Evolutionary conservation across 2,797 vertebrate species (phyloP).

Genomic region (Xyrichtys novacula): DNA sequence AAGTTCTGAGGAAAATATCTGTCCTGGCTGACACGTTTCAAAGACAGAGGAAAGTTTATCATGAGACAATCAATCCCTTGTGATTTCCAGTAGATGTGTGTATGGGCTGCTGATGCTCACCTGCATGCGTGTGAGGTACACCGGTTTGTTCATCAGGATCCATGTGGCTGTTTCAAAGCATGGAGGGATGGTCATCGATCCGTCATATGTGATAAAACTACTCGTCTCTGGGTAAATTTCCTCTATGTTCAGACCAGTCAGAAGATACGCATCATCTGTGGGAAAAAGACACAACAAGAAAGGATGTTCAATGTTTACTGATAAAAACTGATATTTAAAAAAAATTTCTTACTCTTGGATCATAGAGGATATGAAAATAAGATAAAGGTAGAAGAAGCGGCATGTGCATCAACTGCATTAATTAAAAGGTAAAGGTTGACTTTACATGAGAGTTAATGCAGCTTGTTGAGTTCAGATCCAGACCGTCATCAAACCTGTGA

Average conservation of each 20-base stretch:
- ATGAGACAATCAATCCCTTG: slow-evolving; percentile 11
- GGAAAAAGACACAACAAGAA: slow-evolving; percentile 15
- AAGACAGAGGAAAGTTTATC: slow-evolving; percentile 4
- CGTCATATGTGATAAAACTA: slow-evolving; percentile 98
- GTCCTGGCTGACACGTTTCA: slow-evolving; percentile 14
- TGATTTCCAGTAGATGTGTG: neutral
- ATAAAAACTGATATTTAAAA: neutral
- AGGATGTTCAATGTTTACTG: neutral
- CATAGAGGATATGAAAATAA: too few species aligned
- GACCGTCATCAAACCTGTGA: too few species aligned
- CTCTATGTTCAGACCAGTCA: slow-evolving; percentile 96
- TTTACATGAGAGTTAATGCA: too few species aligned
- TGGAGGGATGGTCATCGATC: slow-evolving; percentile 97
- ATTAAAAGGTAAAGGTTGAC: too few species aligned
- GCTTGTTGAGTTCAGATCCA: too few species aligned
- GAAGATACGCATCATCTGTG: slow-evolving; percentile 96
- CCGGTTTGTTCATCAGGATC: slow-evolving; percentile 99
- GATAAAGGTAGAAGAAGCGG: too few species aligned
- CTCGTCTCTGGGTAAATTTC: slow-evolving; percentile 96
- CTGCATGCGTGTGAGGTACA: slow-evolving; percentile 99
- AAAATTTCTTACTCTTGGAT: too few species aligned
- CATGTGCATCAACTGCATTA: too few species aligned
- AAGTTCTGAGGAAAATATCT: slow-evolving; percentile 10
- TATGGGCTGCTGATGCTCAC: slow-evolving; percentile 78
- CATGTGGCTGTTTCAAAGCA: slow-evolving; percentile 97